Evolutionary conservation across 64 coral and sea anemone genomes (phyloP), one percentile per base, ranked within the genome.

Genomic region (Pachyseris speciosa): DNA sequence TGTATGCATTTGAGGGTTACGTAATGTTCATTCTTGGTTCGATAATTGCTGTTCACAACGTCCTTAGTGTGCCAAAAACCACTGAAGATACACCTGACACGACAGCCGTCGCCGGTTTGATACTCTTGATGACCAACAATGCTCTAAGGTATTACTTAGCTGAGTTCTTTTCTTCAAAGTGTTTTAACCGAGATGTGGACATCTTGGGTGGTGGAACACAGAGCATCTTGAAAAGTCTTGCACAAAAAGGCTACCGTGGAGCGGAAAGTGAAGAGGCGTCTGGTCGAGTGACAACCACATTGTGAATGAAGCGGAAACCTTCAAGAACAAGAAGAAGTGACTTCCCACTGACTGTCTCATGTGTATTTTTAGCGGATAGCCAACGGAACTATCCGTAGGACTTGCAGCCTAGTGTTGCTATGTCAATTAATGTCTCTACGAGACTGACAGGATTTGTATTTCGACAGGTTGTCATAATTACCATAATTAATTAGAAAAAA

Each of bases 61-160:
- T 69, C 28, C 67, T 69, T 37, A 69, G 0, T 69, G 67, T 69
- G 28, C 67, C 67, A 34, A 69, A 20, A 12, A 13, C 29, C 58
- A 61, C 9, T 61, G 19, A 61, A 22, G 58, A 61, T 61, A 5
- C 58, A 25, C 58, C 58, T 61, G 58, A 61, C 13, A 24, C 1
- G 19, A 25, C 9, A 24, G 67, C 67, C 33, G 67, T 69, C 4
- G 67, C 1, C 10, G 33, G 67, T 69, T 69, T 69, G 67, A 69
- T 69, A 29, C 67, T 69, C 32, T 69, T 69, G 32, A 69, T 69
- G 9, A 69, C 9, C 67, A 69, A 69, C 67, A 69, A 69, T 37
- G 67, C 9, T 69, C 67, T 69, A 29, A 69, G 67, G 10, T 37
- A 34, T 69, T 69, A 69, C 33, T 69, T 69, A 69, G 67, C 67